phyloP scores from a whole-genome alignment of 2,113 vertebrate genomes.

The Hydrochoerus hydrochaeris region DNA sequence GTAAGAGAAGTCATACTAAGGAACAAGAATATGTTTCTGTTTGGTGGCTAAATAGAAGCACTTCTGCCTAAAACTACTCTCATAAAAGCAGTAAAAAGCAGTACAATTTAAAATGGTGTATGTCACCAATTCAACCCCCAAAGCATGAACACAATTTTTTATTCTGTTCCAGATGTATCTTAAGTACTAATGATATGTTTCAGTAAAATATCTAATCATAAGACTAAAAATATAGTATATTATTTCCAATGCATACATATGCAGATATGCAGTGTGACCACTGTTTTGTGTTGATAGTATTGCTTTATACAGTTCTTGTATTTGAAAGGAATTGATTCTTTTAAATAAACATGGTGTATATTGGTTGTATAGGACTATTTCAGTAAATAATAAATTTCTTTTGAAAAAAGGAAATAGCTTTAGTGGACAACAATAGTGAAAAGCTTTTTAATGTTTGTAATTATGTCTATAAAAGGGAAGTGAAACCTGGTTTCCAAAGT shows the following conservation, averaged over 20 bases:
- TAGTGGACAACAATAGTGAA: not conserved
- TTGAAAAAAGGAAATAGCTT: not conserved
- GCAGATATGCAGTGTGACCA: slow-evolving; percentile 85
- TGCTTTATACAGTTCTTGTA: slow-evolving; percentile 86
- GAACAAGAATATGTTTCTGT: slow-evolving; percentile 64
- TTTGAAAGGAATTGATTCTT: slow-evolving; percentile 87
- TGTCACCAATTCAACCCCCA: slow-evolving; percentile 69
- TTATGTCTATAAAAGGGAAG: not conserved
- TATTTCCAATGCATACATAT: slow-evolving; percentile 86
- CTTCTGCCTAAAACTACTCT: slow-evolving; percentile 78
- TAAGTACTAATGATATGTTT: slow-evolving; percentile 83
- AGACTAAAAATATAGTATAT: slow-evolving; percentile 79
- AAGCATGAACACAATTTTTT: slow-evolving; percentile 85
- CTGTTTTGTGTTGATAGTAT: slow-evolving; percentile 86
- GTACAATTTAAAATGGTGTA: slow-evolving; percentile 76
- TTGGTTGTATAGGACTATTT: slow-evolving; percentile 89
- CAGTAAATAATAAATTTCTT: slow-evolving; percentile 91
- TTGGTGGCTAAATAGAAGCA: slow-evolving; percentile 76
- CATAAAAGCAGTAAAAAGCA: slow-evolving; percentile 64
- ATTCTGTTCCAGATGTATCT: slow-evolving; percentile 83
- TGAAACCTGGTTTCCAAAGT: not conserved
- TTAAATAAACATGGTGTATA: slow-evolving; percentile 87
- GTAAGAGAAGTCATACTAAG: slow-evolving; percentile 61
- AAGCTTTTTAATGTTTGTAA: not conserved
- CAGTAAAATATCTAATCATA: slow-evolving; percentile 85